Conservation (phyloP, 2,888 invertebrate genomes). For the Caenorhabditis sp. region DNA sequence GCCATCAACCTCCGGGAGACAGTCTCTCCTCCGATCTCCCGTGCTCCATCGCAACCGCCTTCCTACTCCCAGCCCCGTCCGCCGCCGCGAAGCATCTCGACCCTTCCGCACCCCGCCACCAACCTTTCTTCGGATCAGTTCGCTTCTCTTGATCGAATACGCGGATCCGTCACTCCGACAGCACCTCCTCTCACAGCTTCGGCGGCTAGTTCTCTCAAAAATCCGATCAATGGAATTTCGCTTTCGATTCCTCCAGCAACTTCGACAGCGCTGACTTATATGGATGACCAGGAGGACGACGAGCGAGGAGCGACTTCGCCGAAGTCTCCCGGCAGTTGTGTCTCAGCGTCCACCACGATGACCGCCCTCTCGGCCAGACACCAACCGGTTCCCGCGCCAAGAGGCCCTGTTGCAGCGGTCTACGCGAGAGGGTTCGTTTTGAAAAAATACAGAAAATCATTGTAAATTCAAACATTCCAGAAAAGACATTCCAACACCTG, state of each 20-base stretch:
- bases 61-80: conserved; percentile 44
- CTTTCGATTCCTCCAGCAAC: conserved; percentile 7
- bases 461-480: conserved; percentile 2
- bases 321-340: conserved; percentile 14
- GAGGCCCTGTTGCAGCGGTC: conserved; percentile 56
- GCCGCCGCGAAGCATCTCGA: conserved; percentile 31
- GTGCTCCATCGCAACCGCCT: conserved; percentile 60
- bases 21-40: conserved; percentile 45
- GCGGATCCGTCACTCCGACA: conserved; percentile 59
- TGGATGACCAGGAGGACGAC: conserved; percentile 23
- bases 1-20: conserved; percentile 44
- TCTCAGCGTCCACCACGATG: conserved; percentile 35
- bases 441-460: neutral
- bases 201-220: conserved; percentile 54
- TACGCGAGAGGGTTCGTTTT: conserved; percentile 55
- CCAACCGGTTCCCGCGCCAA: conserved; percentile 39
- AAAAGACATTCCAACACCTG: conserved; percentile 46
- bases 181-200: conserved; percentile 66
- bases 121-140: conserved; percentile 5
- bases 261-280: conserved; percentile 4
- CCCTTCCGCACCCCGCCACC: conserved; percentile 3
- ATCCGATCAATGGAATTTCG: conserved; percentile 31
- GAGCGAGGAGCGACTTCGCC: conserved; percentile 19
- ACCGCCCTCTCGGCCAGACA: conserved; percentile 17
- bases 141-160: conserved; percentile 35